phyloP scores from a whole-genome alignment of 2,113 vertebrate genomes.

The Ginglymostoma cirratum region DNA sequence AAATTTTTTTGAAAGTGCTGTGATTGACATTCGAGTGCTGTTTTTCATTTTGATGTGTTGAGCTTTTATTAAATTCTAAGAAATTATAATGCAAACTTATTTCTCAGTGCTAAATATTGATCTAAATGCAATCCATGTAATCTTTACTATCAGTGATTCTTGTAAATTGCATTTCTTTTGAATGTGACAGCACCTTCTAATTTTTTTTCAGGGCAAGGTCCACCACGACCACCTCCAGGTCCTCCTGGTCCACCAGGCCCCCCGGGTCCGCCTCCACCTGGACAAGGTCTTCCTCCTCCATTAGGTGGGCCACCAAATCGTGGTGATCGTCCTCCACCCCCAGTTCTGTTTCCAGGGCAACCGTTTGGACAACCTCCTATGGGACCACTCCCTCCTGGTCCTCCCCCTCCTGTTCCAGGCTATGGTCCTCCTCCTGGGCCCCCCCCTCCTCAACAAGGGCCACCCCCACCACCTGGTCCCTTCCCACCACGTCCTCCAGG shows the following conservation, averaged over 20 bases:
- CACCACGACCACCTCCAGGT: conserved; percentile 85
- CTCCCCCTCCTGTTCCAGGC: conserved; percentile 89
- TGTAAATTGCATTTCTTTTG: not conserved
- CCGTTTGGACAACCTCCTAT: conserved; percentile 90
- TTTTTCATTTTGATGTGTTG: not conserved
- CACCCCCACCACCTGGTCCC: conserved; percentile 83
- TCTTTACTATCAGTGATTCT: not conserved
- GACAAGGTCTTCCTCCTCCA: conserved; percentile 86
- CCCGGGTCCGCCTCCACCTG: conserved; percentile 87
- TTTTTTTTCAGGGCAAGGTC: conserved; percentile 78
- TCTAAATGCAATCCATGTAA: not conserved
- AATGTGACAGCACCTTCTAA: conserved; percentile 27
- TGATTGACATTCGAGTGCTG: not conserved
- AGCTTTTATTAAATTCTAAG: not conserved
- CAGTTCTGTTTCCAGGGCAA: conserved; percentile 93
- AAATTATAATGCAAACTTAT: not conserved
- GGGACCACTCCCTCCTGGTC: conserved; percentile 87
- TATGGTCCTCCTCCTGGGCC: conserved; percentile 86
- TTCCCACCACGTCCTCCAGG: conserved; percentile 89
- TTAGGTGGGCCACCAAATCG: conserved; percentile 85
- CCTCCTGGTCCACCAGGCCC: conserved; percentile 89
- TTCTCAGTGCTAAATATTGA: no score
- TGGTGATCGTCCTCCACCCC: conserved; percentile 90
- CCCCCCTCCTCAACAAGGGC: conserved; percentile 88
- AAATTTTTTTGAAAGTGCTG: not conserved